phyloP scores from a whole-genome alignment of 2,113 vertebrate genomes.

The Diglossa brunneiventris region DNA sequence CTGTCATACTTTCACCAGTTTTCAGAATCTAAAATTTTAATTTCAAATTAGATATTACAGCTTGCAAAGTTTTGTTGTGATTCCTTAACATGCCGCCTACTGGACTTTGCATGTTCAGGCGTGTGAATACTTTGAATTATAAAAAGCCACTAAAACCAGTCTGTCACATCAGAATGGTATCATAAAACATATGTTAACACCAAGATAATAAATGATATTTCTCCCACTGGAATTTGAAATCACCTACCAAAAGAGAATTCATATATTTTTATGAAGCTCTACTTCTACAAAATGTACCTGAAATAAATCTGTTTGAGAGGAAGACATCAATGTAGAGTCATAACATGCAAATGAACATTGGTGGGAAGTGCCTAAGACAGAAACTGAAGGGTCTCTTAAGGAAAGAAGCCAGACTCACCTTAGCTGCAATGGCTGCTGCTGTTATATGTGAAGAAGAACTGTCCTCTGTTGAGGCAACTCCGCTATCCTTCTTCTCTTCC shows the following conservation, averaged over 20 bases:
- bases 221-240: background rate
- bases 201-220: background rate
- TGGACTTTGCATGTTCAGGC: background rate
- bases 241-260: background rate
- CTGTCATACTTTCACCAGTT: background rate
- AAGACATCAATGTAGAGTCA: background rate
- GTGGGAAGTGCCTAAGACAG: constrained; percentile 25
- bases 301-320: background rate
- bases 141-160: background rate
- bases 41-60: background rate
- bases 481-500: constrained; percentile 97
- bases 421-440: constrained; percentile 94
- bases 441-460: constrained; percentile 97
- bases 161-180: background rate
- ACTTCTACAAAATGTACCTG: background rate
- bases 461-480: constrained; percentile 95
- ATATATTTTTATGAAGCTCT: background rate
- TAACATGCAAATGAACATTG: background rate
- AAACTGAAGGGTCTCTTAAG: background rate
- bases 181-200: background rate
- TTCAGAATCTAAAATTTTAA: background rate
- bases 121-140: background rate
- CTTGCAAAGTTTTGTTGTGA: background rate
- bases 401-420: constrained; percentile 77
- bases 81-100: background rate